Conservation (phyloP, 2,113 vertebrate species). For the Callospermophilus lateralis region DNA sequence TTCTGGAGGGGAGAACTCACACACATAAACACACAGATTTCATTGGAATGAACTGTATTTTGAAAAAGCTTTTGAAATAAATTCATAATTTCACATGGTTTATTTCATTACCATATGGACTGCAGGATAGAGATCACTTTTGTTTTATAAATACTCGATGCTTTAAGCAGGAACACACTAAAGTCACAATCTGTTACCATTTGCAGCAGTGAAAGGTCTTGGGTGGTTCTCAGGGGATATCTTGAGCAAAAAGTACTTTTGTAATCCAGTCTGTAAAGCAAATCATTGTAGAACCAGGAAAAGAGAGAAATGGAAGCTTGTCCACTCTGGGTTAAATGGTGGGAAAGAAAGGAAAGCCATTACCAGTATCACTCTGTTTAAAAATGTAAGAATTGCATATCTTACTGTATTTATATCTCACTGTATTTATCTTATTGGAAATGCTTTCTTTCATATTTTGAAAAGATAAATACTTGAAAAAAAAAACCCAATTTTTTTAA, state of each 20-base stretch:
- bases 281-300: constrained; percentile 23
- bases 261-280: constrained; percentile 68
- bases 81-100: constrained; percentile 51
- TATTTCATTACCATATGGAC: constrained; percentile 52
- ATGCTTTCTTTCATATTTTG: neutral
- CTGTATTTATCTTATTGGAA: neutral
- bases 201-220: constrained; percentile 52
- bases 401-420: no score
- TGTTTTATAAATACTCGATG: constrained; percentile 53
- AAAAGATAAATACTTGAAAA: neutral
- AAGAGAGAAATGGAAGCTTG: constrained; percentile 30
- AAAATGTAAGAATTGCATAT: neutral
- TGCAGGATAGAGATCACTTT: constrained; percentile 2
- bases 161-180: constrained; percentile 59
- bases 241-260: constrained; percentile 42
- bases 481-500: neutral
- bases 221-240: constrained; percentile 72
- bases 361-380: neutral
- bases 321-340: neutral
- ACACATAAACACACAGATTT: neutral
- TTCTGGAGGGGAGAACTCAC: neutral
- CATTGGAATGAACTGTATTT: neutral
- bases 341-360: neutral
- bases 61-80: constrained; percentile 50
- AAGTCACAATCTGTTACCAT: constrained; percentile 45